phyloP scores from a whole-genome alignment of 2,888 invertebrate species.

The Blastobasis adustella region DNA sequence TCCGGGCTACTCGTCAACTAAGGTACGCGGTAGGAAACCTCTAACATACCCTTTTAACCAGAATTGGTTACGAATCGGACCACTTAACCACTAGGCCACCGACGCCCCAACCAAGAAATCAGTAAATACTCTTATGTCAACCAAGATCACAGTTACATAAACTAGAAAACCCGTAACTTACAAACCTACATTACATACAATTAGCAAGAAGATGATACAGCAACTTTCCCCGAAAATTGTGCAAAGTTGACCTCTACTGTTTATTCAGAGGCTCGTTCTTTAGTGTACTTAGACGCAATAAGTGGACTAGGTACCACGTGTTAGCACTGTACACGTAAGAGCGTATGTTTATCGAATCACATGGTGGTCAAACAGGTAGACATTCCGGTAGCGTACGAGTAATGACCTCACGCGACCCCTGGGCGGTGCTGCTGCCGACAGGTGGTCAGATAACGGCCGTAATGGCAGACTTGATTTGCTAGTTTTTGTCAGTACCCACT shows the following conservation, averaged over 20 bases:
- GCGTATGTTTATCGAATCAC: constrained; percentile 26
- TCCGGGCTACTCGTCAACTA: too few species aligned
- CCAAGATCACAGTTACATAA: constrained; percentile 19
- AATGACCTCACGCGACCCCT: constrained; percentile 55
- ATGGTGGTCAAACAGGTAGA: constrained; percentile 59
- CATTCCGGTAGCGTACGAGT: constrained; percentile 39
- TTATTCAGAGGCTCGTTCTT: too few species aligned
- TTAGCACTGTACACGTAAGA: too few species aligned
- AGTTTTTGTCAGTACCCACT: constrained; percentile 19
- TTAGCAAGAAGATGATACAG: constrained; percentile 21
- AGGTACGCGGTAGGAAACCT: too few species aligned
- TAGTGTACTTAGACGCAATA: too few species aligned
- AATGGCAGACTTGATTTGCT: constrained; percentile 29
- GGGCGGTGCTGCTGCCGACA: constrained; percentile 27
- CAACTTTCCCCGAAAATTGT: constrained; percentile 47
- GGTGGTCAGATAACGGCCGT: constrained; percentile 31
- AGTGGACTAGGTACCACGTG: too few species aligned
- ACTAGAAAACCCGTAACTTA: constrained; percentile 12
- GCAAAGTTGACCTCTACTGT: constrained; percentile 29
- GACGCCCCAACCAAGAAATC: too few species aligned
- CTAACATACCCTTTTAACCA: too few species aligned
- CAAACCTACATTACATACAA: constrained; percentile 10
- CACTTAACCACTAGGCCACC: too few species aligned
- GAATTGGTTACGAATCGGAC: too few species aligned
- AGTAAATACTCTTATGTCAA: too few species aligned